Base-by-base conservation (phyloP, 2,113 vertebrate genomes). In the Colaptes auratus region DNA sequence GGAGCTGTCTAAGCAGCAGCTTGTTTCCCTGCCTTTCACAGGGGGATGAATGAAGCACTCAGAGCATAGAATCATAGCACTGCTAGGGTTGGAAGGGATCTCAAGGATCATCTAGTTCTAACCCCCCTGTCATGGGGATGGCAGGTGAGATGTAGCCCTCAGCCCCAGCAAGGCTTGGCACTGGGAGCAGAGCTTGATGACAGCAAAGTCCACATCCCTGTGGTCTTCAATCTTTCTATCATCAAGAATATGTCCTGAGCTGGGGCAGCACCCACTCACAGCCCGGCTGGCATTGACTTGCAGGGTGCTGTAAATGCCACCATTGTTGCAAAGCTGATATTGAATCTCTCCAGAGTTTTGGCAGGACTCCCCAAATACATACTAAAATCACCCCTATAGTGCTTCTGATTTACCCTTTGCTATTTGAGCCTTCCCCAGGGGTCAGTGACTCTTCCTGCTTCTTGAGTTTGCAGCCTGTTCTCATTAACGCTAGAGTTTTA, bases 191-290 rank as follows among this genome's bases (percentile, higher is more conserved):
- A 82, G 31, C 12, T 39, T 31, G 60, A 28, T 39, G n/a, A 24
- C 80, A 81, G 75, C 69, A 77, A 72, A 66, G 23, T 24, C 33
- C 53, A 21, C 0, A 0, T 36, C 48, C n/a, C 73, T 53, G 35
- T 0, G 0, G 35, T 3, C 56, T 91, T 75, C 69, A 30, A 7
- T 6, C 21, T 39, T 87, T 56, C 35, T n/a, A 59, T 44, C 2
- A 69, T 50, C 48, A 53, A 74, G 64, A 36, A 67, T 35, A 24
- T 69, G 50, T 56, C 25, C 36, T 60, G 44, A 42, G 56, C 56
- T 0, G 1, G 19, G 42, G 18, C 63, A 75, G 61, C 24, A 33
- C 27, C n/a, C 1, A 0, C 36, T 28, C 64, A 25, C n/a, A 55
- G 71, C 65, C 44, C 0, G 0, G 14, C 78, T 50, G 25, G 33